phyloP scores from a whole-genome alignment of 1,140 invertebrate genomes.

The Grapholita molesta region DNA sequence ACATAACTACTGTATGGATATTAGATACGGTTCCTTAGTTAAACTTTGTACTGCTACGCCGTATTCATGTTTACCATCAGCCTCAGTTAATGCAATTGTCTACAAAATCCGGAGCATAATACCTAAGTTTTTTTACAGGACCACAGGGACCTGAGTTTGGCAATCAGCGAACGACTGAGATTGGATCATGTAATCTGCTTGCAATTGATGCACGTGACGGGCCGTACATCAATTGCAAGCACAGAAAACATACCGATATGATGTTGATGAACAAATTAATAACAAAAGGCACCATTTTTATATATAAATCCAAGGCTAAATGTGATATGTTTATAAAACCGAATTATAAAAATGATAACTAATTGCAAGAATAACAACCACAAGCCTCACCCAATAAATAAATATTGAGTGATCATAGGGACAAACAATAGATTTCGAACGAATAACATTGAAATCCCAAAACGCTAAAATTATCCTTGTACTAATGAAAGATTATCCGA shows the following conservation, averaged over 20 bases:
- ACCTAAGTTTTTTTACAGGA: background rate
- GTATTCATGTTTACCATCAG: too few relatives aligned
- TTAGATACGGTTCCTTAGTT: too few relatives aligned
- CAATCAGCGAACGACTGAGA: background rate
- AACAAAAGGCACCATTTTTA: too few relatives aligned
- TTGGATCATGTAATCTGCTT: background rate
- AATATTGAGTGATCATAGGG: too few relatives aligned
- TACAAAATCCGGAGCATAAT: background rate
- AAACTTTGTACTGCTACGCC: too few relatives aligned
- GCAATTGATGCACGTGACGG: background rate
- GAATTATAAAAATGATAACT: too few relatives aligned
- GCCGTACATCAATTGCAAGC: background rate
- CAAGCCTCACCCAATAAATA: background rate
- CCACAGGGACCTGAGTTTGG: background rate
- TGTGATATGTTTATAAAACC: too few relatives aligned
- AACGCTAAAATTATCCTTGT: background rate
- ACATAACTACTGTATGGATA: too few relatives aligned
- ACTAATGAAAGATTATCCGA: slow-evolving; percentile 12
- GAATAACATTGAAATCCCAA: background rate
- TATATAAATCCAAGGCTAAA: too few relatives aligned
- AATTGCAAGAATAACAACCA: too few relatives aligned
- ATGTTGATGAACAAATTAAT: too few relatives aligned
- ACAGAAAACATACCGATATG: background rate
- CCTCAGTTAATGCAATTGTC: background rate
- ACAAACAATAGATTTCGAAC: background rate